Evolutionary conservation across 1,140 invertebrate genomes (phyloP), one percentile per base, ranked within the genome.

Genomic region (Cyphomyrmex costatus): DNA sequence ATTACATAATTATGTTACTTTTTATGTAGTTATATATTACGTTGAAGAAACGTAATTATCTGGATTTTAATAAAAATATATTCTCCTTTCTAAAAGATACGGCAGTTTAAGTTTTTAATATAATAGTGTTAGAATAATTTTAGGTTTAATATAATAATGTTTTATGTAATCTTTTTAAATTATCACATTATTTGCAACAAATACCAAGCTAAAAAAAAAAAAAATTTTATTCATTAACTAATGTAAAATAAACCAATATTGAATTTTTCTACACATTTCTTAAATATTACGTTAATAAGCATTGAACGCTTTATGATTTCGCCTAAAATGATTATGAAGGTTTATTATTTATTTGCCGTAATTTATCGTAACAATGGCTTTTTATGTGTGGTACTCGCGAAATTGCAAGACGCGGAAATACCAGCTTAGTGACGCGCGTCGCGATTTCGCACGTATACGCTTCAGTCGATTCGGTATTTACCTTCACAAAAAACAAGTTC

Each of bases 401-500:
- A 70, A 16, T 33, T 16, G 60, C 61, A 16, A 49, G 27, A 30
- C 16, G 12, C 21, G 12, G 21, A 70, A 70, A 70, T 7, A 8
- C n/a, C 51, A 42, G n/a, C 24, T 42, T 36, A 70, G 21, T 46
- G 66, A 70, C 33, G n/a, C 36, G n/a, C 14, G 33, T 46, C 6
- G 33, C 21, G 36, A 51, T 51, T 51, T 71, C 16, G 42, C 42
- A 68, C 65, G 65, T 49, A 46, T 71, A 27, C 68, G 24, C 21
- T 51, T 51, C 8, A 16, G 16, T 71, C 42, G 24, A 51, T 27
- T 51, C 68, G 68, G 33, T 27, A 42, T 49, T 71, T 71, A 51
- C 46, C 71, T 74, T 12, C n/a, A 51, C 30, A 12, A 74, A 74
- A 74, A 33, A 56, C 65, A 74, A 56, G 30, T 56, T 14, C 27